A percentile compares a stretch with the other conserved stretches of the same genome.
phyloP scores from a whole-genome alignment of 2,888 invertebrate species.

The Osmoderma eremita region DNA sequence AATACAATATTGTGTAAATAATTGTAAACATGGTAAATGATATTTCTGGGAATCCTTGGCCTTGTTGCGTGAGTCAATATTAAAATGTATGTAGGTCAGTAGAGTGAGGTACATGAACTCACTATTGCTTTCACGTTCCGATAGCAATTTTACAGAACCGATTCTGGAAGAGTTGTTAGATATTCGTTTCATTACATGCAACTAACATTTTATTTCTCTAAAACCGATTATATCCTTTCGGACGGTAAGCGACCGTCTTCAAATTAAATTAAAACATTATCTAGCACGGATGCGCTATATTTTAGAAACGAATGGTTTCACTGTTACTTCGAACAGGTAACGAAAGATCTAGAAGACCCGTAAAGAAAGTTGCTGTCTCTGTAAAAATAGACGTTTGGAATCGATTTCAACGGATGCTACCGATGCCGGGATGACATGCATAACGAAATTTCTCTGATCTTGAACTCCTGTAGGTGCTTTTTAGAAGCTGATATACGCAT shows the following conservation, averaged over 20 bases:
- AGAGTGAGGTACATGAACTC: constrained; percentile 49
- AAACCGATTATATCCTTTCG: not conserved
- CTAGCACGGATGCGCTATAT: not conserved
- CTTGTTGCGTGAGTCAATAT: constrained; percentile 47
- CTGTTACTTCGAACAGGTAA: not conserved
- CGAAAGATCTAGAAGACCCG: constrained; percentile 10
- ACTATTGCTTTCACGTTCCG: constrained; percentile 52
- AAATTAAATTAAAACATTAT: not conserved
- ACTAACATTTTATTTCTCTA: not conserved
- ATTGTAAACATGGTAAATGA: constrained; percentile 19
- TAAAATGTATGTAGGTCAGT: constrained; percentile 49
- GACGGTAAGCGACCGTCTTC: not conserved
- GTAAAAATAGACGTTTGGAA: constrained; percentile 19
- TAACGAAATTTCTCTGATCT: constrained; percentile 45
- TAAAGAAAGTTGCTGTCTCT: constrained; percentile 29
- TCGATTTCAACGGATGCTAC: constrained; percentile 22
- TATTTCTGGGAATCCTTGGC: constrained; percentile 47
- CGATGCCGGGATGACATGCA: constrained; percentile 18
- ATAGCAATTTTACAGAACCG: constrained; percentile 43
- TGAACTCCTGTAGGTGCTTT: constrained; percentile 41
- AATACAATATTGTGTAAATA: constrained; percentile 43
- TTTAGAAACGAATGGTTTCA: constrained; percentile 7
- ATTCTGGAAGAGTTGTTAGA: constrained; percentile 30
- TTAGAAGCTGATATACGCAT: constrained; percentile 35
- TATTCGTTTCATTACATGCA: constrained; percentile 3